Evolutionary conservation across 2,797 vertebrate genomes (phyloP).

Genomic region (Antrozous pallidus): DNA sequence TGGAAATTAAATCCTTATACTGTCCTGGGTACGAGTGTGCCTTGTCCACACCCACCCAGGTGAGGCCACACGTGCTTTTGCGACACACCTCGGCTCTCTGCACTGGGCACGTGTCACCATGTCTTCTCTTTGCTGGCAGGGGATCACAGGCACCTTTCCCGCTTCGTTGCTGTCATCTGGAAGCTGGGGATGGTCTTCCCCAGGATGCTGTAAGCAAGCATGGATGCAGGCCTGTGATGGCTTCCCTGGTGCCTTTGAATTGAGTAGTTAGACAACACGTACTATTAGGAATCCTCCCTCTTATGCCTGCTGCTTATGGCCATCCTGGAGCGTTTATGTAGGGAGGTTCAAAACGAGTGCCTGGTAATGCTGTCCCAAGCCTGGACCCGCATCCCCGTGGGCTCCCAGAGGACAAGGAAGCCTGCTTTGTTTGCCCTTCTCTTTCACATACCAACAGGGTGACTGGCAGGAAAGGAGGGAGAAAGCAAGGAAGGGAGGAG

Average conservation of each 20-base stretch:
- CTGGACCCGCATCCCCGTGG: neutral
- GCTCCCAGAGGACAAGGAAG: neutral
- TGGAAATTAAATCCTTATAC: neutral
- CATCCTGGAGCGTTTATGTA: neutral
- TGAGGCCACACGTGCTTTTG: neutral
- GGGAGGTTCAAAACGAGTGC: neutral
- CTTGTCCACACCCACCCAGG: neutral
- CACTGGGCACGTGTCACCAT: rapidly evolving
- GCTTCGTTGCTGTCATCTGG: neutral
- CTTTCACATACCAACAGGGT: neutral
- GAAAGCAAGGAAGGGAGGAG: neutral
- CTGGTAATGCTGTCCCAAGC: neutral
- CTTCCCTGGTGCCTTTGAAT: neutral
- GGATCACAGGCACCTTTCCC: neutral
- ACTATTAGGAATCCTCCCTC: neutral
- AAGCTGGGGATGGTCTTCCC: neutral
- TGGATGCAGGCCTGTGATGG: neutral
- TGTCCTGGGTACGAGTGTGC: neutral
- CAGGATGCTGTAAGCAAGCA: neutral
- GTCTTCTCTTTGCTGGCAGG: neutral
- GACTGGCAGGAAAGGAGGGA: neutral
- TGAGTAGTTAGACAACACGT: neutral
- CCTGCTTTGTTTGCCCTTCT: neutral
- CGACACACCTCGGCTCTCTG: rapidly evolving
- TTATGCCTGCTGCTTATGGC: no score